Percentiles rank a stretch among this genome's conserved stretches.
Conservation (phyloP, 2,888 invertebrate species). For the Pristionchus maxplancki region DNA sequence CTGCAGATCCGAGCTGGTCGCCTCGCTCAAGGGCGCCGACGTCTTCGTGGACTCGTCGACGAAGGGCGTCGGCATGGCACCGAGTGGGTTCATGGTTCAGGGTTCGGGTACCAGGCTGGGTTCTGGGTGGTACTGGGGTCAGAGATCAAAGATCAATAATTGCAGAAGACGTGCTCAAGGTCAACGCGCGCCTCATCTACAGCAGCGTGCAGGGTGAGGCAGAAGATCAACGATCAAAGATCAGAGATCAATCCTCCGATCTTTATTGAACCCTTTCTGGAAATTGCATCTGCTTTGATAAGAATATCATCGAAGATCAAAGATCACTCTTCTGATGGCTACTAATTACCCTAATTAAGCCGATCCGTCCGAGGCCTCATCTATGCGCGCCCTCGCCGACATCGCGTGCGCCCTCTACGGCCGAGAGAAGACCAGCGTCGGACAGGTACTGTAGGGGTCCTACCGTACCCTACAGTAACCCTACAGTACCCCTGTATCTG, state of each 20-base stretch:
- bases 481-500: not conserved
- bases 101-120: not conserved
- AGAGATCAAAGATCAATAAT: not conserved
- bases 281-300: too few species aligned
- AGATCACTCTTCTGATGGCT: too few species aligned
- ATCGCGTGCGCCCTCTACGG: slow-evolving; percentile 33
- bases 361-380: not conserved
- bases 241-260: not conserved
- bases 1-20: slow-evolving; percentile 30
- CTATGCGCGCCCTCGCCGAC: slow-evolving; percentile 4
- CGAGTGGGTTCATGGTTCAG: not conserved
- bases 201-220: not conserved
- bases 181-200: slow-evolving; percentile 3
- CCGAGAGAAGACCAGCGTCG: slow-evolving; percentile 32
- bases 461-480: not conserved
- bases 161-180: slow-evolving; percentile 14
- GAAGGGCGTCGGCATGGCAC: slow-evolving; percentile 20
- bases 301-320: too few species aligned
- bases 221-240: not conserved
- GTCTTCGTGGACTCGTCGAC: slow-evolving; percentile 45
- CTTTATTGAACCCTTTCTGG: too few species aligned
- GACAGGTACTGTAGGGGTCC: slow-evolving; percentile 39
- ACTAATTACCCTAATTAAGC: too few species aligned
- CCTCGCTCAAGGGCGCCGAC: slow-evolving; percentile 45
- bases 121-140: too few species aligned